Base-by-base conservation (phyloP, 2,113 vertebrate genomes). In the Cynocephalus volans region DNA sequence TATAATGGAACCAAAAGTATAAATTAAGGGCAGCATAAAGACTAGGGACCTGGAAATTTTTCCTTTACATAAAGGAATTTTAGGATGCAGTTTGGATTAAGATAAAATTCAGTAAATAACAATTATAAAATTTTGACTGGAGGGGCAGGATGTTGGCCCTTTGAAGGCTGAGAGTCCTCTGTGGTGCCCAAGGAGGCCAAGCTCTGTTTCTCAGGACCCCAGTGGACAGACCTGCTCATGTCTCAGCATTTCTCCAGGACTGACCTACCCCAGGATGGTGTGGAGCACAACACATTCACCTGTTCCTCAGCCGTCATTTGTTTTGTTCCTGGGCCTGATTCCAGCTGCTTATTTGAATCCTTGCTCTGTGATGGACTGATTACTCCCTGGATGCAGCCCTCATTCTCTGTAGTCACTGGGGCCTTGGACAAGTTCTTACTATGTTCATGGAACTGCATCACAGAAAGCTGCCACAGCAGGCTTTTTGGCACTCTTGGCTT, bases 351-450 rank as follows among this genome's bases (percentile, higher is more conserved):
- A 23, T 60, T 60, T 24, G 58, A 60, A 3, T 60, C 58, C 58
- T 60, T 21, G 18, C 19, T 60, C 23, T 60, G 58, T 19, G 21
- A 8, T 24, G 58, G 21, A 60, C 58, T 60, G 21, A 41, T 41
- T 41, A 41, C 21, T 60, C 58, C 58, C 58, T 60, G 58, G 58
- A 3, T 41, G 41, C 41, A 41, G 41, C 41, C 41, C 41, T 41
- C 41, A 3, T 41, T 41, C 41, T 41, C 58, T 41, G 23, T 23
- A 41, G 36, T 72, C 69, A 41, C 19, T 72, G 99, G 99, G 99
- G 99, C 7, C 73, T 99, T 60, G 99, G 99, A 4, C 99, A 99
- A 97, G 99, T 99, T 14, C 99, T 4, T 99, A 99, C 98, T 99
- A 99, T 3, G 99, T 99, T 92, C 99, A 99, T 0, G 99, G 99